A percentile compares a stretch with the other conserved stretches of the same genome.
Evolutionary conservation across 92 coral and sea anemone species (phyloP).

Genomic region (Metridium senile): DNA sequence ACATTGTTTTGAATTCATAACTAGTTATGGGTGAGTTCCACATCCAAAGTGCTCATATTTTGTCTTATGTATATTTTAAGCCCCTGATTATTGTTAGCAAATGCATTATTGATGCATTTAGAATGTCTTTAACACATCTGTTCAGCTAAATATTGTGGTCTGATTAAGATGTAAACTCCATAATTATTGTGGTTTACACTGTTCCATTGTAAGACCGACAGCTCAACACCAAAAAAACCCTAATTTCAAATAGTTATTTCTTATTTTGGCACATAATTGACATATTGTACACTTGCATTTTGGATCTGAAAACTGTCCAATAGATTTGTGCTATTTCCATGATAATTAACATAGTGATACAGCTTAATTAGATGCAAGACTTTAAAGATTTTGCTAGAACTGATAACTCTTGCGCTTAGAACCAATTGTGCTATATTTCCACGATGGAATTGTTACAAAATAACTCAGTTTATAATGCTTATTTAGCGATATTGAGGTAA

Average conservation of each 20-base stretch:
- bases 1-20: too few species aligned
- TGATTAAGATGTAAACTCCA: neutral
- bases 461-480: constrained; percentile 6
- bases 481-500: constrained; percentile 6
- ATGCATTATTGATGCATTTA: neutral
- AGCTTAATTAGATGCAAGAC: constrained; percentile 8
- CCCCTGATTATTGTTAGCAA: neutral
- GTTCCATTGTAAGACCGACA: neutral
- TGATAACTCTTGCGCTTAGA: neutral
- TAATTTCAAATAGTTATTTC: neutral
- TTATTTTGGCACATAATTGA: neutral
- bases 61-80: too few species aligned
- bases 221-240: neutral
- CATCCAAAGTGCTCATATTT: too few species aligned
- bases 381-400: neutral
- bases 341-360: constrained; percentile 3
- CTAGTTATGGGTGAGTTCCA: too few species aligned
- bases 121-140: neutral
- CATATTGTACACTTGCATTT: neutral
- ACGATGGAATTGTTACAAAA: constrained; percentile 2
- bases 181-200: neutral
- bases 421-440: neutral
- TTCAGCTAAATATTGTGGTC: neutral
- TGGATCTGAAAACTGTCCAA: neutral
- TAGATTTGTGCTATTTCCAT: neutral